Evolutionary conservation across 2,888 invertebrate genomes (phyloP).

Genomic region (Sesia bembeciformis): DNA sequence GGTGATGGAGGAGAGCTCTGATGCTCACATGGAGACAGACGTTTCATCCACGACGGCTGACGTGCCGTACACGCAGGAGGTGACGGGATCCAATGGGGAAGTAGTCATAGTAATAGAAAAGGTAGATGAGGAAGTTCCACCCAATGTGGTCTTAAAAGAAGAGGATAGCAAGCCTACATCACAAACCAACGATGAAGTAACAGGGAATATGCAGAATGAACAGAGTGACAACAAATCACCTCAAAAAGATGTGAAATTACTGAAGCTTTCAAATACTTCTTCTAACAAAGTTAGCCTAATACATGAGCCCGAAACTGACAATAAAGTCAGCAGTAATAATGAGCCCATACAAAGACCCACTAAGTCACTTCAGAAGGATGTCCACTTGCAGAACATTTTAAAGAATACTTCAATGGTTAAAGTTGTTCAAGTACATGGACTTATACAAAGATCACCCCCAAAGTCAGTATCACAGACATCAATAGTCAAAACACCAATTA

Average conservation of each 20-base stretch:
- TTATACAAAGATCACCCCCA: not conserved
- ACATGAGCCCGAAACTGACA: not conserved
- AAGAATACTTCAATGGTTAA: not conserved
- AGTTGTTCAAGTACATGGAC: not conserved
- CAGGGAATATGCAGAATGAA: not conserved
- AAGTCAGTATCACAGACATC: not conserved
- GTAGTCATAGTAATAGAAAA: conserved; percentile 51
- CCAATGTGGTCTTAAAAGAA: not conserved
- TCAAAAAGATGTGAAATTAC: too few species aligned
- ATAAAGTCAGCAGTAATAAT: not conserved
- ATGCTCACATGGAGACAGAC: conserved; percentile 56
- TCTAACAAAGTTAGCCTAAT: too few species aligned
- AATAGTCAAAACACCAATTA: not conserved
- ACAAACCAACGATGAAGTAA: not conserved
- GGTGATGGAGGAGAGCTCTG: conserved; percentile 59
- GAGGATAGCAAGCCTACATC: not conserved
- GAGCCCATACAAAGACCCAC: not conserved
- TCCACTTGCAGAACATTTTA: not conserved
- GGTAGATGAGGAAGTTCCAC: conserved; percentile 28
- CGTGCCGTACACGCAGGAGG: conserved; percentile 38
- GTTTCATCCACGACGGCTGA: conserved; percentile 57
- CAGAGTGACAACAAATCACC: too few species aligned
- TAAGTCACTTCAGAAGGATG: not conserved
- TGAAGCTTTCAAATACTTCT: too few species aligned
- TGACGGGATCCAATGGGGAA: conserved; percentile 37